Percentiles rank a stretch among this genome's conserved stretches.
These are phyloP conservation scores for Peromyscus nudipes DNA, from an alignment of 2,797 vertebrate species.

Conservation along the genomic window DNA sequence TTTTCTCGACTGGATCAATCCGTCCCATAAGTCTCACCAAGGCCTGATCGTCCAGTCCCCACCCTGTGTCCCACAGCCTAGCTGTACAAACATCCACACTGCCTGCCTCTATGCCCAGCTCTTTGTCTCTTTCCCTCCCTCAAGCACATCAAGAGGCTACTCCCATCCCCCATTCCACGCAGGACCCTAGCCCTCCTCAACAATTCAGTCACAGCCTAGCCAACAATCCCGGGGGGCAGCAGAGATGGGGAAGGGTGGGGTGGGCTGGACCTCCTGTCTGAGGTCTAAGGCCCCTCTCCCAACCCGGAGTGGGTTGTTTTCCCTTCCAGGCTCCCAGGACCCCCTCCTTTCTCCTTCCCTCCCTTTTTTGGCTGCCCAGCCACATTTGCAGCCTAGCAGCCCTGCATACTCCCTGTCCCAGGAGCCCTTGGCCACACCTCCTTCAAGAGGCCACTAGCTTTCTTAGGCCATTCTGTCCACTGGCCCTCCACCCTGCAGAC, in stretches of 20 bases:
- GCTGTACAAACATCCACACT: background rate
- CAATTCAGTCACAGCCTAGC: background rate
- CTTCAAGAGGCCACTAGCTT: slow-evolving; percentile 31
- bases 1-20: background rate
- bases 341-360: background rate
- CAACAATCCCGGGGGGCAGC: background rate
- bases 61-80: background rate
- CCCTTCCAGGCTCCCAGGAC: background rate
- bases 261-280: background rate
- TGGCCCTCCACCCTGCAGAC: background rate
- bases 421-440: background rate
- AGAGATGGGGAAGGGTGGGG: background rate
- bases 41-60: background rate
- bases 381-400: background rate
- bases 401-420: background rate
- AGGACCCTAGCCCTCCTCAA: background rate
- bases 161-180: background rate
- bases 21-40: background rate
- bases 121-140: background rate
- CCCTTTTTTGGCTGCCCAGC: background rate
- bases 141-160: background rate
- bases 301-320: background rate
- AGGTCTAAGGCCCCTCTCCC: background rate
- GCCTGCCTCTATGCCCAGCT: background rate
- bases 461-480: background rate